Conservation (phyloP, 2,113 vertebrate genomes). For the Albula goreensis region DNA sequence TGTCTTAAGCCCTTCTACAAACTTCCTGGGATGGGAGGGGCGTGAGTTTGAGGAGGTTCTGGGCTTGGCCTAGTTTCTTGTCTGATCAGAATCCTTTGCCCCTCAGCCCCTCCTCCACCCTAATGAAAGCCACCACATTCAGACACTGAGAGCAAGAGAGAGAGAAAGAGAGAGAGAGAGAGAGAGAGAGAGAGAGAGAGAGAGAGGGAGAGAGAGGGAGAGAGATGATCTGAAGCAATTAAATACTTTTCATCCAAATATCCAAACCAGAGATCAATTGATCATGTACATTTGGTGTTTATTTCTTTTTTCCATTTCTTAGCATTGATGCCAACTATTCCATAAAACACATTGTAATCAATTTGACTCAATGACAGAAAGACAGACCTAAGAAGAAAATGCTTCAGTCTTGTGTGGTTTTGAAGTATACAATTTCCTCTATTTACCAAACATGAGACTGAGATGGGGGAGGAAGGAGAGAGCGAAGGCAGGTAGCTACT, state of each 20-base stretch:
- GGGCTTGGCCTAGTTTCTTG: conserved; percentile 74
- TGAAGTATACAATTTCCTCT: conserved; percentile 3
- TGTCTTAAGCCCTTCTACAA: conserved; percentile 51
- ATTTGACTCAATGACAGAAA: background rate
- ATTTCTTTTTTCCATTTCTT: background rate
- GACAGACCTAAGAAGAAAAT: background rate
- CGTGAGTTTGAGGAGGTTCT: conserved; percentile 52
- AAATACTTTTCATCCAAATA: too few relatives aligned
- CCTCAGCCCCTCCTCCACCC: conserved; percentile 73
- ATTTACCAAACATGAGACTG: conserved; percentile 31
- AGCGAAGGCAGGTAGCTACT: conserved; percentile 30
- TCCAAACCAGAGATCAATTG: background rate
- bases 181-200: conserved; percentile 67
- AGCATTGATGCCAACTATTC: background rate
- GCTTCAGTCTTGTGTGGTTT: background rate
- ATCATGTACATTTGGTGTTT: background rate
- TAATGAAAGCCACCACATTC: conserved; percentile 66
- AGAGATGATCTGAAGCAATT: background rate
- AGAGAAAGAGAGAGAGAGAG: conserved; percentile 57
- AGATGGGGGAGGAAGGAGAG: conserved; percentile 13
- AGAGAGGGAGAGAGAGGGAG: background rate
- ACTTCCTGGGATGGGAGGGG: conserved; percentile 52
- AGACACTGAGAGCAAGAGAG: conserved; percentile 26
- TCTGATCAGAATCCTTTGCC: conserved; percentile 76
- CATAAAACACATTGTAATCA: background rate